Conservation (phyloP, 2,113 vertebrate genomes). For the Brachyhypopomus gauderio region DNA sequence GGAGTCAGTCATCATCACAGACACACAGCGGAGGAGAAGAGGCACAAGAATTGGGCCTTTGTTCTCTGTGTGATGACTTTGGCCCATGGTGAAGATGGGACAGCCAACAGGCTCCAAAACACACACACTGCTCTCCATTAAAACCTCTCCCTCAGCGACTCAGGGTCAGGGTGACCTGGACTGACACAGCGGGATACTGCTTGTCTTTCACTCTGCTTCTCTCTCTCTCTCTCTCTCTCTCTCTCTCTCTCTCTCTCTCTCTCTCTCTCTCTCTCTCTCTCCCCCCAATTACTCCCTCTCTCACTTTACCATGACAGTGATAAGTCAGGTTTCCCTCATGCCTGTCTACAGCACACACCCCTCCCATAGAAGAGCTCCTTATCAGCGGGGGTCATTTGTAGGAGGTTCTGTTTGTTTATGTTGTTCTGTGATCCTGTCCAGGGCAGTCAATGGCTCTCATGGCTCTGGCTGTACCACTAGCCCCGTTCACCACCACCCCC, state of each 20-base stretch:
- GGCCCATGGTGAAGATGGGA: conserved; percentile 38
- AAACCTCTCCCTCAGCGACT: conserved; percentile 34
- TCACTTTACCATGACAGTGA: conserved; percentile 13
- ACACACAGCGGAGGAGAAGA: neutral
- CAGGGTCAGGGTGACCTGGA: conserved; percentile 33
- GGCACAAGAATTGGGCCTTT: conserved; percentile 45
- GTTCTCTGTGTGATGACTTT: conserved; percentile 56
- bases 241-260: neutral
- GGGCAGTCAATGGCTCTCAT: conserved; percentile 34
- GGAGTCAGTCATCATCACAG: neutral
- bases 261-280: neutral
- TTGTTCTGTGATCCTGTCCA: conserved; percentile 32
- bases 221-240: neutral
- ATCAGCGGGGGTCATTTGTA: conserved; percentile 39
- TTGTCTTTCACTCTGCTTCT: neutral
- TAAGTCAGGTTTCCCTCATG: conserved; percentile 20
- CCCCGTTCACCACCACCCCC: conserved; percentile 44
- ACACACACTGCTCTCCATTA: conserved; percentile 43
- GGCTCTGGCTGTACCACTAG: conserved; percentile 3
- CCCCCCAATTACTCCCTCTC: neutral
- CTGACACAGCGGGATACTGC: conserved; percentile 36
- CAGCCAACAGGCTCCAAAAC: conserved; percentile 36
- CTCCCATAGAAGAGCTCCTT: conserved; percentile 24
- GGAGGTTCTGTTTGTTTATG: conserved; percentile 45
- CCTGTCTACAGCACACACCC: conserved; percentile 21